Percentiles rank a stretch among this genome's conserved stretches.
Conservation (phyloP, 2,113 vertebrate genomes). For the Pyxicephalus adspersus region DNA sequence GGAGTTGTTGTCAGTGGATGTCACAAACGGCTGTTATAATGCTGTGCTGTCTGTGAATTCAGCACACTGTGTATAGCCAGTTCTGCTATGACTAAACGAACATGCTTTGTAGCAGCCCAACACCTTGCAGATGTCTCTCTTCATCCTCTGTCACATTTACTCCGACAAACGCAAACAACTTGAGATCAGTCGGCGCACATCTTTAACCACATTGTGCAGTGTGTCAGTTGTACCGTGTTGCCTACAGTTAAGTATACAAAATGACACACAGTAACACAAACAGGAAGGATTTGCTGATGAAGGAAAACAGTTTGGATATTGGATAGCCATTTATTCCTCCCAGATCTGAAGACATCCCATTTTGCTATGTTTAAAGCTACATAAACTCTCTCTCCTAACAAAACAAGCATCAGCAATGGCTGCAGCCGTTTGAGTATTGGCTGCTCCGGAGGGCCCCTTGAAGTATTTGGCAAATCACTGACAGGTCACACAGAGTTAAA, state of each 20-base stretch:
- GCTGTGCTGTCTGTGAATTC: too few relatives aligned
- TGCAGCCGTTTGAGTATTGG: neutral
- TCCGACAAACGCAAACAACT: slow-evolving; percentile 15
- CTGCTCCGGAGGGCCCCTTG: neutral
- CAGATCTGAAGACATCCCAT: neutral
- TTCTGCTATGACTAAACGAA: neutral
- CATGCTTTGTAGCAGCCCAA: neutral
- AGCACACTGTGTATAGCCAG: too few relatives aligned
- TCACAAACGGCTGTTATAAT: too few relatives aligned
- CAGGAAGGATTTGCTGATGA: slow-evolving; percentile 1
- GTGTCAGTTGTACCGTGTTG: neutral
- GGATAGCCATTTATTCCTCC: neutral
- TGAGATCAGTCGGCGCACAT: slow-evolving; percentile 9
- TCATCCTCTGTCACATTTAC: slow-evolving; percentile 21
- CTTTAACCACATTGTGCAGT: neutral
- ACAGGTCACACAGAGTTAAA: slow-evolving; percentile 38
- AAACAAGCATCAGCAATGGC: neutral
- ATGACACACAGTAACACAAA: slow-evolving; percentile 23
- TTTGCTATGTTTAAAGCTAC: neutral
- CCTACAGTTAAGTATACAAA: neutral
- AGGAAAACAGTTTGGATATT: neutral
- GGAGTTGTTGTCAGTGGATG: too few relatives aligned
- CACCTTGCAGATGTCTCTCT: slow-evolving; percentile 20
- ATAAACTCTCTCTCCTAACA: neutral
- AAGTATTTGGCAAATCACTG: slow-evolving; percentile 17